Conservation (phyloP, 2,797 vertebrate species). For the Microctenopoma stevenorrisi region DNA sequence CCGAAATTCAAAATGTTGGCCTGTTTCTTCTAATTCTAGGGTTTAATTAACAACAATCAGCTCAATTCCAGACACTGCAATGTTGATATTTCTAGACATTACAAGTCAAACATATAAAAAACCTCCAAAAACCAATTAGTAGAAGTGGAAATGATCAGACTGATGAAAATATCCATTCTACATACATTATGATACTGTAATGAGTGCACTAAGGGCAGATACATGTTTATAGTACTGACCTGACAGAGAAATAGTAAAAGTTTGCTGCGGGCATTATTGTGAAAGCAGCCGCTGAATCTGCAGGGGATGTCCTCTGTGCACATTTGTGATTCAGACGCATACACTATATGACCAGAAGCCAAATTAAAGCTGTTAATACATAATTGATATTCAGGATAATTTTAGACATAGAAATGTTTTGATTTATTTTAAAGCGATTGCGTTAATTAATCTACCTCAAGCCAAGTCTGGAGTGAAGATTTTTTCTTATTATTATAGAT, state of each 20-base stretch:
- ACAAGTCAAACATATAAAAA: slow-evolving; percentile 10
- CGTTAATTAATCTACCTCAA: slow-evolving; percentile 51
- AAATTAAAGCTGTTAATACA: slow-evolving; percentile 50
- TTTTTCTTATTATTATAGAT: slow-evolving; percentile 26
- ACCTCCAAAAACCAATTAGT: slow-evolving; percentile 36
- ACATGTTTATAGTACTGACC: not conserved
- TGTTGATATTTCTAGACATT: slow-evolving; percentile 13
- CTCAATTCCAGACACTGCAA: slow-evolving; percentile 5
- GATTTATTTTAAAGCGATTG: slow-evolving; percentile 56
- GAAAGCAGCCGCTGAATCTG: slow-evolving; percentile 18
- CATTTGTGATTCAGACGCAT: slow-evolving; percentile 34
- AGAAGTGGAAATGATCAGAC: not conserved
- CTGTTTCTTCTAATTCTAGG: not conserved
- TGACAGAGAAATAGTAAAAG: not conserved
- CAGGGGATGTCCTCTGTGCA: not conserved
- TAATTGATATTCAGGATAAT: slow-evolving; percentile 59
- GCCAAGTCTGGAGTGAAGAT: slow-evolving; percentile 46
- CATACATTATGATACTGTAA: too few relatives aligned
- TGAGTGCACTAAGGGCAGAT: slow-evolving; percentile 2
- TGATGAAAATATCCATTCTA: slow-evolving; percentile 3
- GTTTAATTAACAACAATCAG: slow-evolving; percentile 7
- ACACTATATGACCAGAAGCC: slow-evolving; percentile 36
- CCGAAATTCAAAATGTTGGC: not conserved
- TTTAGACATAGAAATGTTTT: slow-evolving; percentile 67
- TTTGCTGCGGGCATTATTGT: not conserved